phyloP scores from a whole-genome alignment of 1,140 invertebrate species.

The Anastatus disparis region DNA sequence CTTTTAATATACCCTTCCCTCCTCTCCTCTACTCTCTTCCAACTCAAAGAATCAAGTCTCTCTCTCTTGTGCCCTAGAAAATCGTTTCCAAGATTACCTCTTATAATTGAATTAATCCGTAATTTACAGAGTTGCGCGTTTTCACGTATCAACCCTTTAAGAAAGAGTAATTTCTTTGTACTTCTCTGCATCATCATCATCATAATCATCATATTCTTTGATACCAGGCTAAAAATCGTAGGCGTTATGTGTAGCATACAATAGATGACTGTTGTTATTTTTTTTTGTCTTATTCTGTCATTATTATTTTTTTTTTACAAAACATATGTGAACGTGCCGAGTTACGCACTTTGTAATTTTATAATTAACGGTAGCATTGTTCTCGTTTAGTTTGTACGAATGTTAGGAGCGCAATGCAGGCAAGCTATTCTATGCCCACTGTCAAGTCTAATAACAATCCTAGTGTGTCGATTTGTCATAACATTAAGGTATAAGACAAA shows the following conservation, averaged over 20 bases:
- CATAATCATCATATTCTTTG: no score
- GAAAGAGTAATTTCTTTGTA: no score
- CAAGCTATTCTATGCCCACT: not conserved
- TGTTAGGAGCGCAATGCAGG: not conserved
- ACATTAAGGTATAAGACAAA: conserved; percentile 27
- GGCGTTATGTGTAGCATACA: not conserved
- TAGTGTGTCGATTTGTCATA: conserved; percentile 20
- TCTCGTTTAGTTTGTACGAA: no score
- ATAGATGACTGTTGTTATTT: no score
- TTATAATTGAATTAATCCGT: conserved; percentile 28
- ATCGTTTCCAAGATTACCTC: conserved; percentile 20
- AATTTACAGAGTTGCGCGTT: no score
- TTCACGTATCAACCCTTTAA: not conserved
- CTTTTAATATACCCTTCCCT: not conserved
- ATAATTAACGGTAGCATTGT: conserved; percentile 33
- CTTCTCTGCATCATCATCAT: not conserved
- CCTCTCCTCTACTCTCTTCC: no score
- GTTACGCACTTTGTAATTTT: conserved; percentile 34
- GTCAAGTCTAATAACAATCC: conserved; percentile 1
- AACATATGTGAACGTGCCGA: conserved; percentile 34
- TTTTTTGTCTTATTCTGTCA: no score
- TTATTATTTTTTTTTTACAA: no score
- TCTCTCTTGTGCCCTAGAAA: conserved; percentile 12
- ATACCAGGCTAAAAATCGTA: not conserved
- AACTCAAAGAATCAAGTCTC: no score